Evolutionary conservation across 2,888 invertebrate species (phyloP).

Genomic region (Xylocampa areola): DNA sequence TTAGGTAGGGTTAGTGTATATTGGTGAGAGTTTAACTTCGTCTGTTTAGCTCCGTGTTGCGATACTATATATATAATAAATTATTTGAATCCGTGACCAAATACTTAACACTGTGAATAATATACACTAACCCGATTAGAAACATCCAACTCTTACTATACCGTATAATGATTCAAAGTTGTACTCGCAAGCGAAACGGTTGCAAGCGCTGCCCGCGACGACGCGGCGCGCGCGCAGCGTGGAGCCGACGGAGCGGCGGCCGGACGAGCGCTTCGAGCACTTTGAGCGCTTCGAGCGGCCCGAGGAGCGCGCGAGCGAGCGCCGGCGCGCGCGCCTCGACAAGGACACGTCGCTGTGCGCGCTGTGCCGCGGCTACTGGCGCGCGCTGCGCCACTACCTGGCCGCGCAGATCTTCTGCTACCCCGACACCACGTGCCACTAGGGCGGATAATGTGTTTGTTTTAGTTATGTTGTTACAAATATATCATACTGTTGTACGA

Average conservation of each 20-base stretch:
- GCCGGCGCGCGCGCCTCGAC: conserved; percentile 29
- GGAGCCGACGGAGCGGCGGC: conserved; percentile 24
- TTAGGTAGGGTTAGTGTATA: too few relatives aligned
- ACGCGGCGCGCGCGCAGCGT: conserved; percentile 51
- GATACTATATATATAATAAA: too few relatives aligned
- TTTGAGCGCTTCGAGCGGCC: conserved; percentile 8
- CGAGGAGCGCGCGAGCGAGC: conserved; percentile 30
- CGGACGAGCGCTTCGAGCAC: conserved; percentile 27
- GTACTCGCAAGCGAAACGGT: conserved; percentile 75
- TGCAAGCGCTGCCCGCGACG: conserved; percentile 60
- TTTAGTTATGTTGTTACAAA: conserved; percentile 39
- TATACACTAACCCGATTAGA: too few relatives aligned
- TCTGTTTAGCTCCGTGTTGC: too few relatives aligned
- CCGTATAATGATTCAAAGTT: conserved; percentile 60
- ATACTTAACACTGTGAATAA: too few relatives aligned
- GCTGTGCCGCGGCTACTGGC: conserved; percentile 77
- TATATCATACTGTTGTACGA: conserved; percentile 35
- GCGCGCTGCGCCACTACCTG: conserved; percentile 69
- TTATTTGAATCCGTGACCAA: too few relatives aligned
- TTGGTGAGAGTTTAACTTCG: too few relatives aligned
- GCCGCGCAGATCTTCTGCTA: conserved; percentile 59
- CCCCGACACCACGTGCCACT: conserved; percentile 30
- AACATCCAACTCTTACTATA: too few relatives aligned
- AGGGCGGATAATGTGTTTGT: conserved; percentile 17
- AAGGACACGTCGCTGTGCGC: conserved; percentile 67